Evolutionary conservation across 2,797 vertebrate species (phyloP).

Genomic region (Ptychobarbus kaznakovi): DNA sequence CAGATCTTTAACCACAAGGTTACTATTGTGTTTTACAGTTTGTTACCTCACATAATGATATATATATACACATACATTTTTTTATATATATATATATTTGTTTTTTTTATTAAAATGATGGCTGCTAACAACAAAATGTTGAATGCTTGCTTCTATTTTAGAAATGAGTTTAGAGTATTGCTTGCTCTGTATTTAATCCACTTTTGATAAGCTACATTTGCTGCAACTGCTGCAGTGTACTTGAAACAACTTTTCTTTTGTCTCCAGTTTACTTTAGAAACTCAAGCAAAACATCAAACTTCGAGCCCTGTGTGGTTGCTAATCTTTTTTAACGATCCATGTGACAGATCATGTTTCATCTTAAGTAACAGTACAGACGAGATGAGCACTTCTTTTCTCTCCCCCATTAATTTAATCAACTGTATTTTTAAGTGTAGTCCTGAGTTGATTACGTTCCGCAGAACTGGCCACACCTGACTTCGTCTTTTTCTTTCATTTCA

Average conservation of each 20-base stretch:
- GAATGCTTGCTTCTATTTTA: background rate
- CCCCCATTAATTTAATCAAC: slow-evolving; percentile 34
- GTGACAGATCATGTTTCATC: background rate
- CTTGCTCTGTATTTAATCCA: background rate
- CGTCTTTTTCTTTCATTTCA: slow-evolving; percentile 56
- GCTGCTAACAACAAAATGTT: background rate
- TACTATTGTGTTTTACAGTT: background rate
- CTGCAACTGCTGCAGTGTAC: background rate
- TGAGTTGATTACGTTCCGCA: slow-evolving; percentile 22
- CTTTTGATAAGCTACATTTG: background rate
- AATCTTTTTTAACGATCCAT: slow-evolving; percentile 14
- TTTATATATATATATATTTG: background rate
- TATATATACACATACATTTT: background rate
- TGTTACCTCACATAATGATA: background rate
- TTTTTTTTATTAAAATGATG: background rate
- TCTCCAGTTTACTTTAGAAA: background rate
- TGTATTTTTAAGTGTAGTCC: slow-evolving; percentile 29
- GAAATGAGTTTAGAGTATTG: background rate
- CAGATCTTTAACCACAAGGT: background rate
- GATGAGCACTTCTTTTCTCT: background rate
- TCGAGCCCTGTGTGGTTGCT: background rate
- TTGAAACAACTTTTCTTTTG: background rate
- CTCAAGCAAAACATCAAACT: slow-evolving; percentile 6
- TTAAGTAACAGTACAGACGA: background rate
- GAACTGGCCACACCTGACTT: slow-evolving; percentile 59